Conservation (phyloP, 2,888 invertebrate genomes). For the Caenorhabditis becei region DNA sequence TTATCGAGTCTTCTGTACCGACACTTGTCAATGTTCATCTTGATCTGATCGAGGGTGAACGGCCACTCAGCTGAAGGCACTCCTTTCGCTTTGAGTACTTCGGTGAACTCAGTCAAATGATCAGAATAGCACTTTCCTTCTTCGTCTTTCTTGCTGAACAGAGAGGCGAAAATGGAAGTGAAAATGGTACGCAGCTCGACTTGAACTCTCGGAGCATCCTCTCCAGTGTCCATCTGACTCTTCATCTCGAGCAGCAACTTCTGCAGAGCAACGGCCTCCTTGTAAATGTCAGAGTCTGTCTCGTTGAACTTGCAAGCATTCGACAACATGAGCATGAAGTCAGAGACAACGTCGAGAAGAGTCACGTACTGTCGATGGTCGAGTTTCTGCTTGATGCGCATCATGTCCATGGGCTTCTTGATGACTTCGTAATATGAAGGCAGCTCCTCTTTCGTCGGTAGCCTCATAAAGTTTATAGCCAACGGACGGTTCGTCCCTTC, state of each 20-base stretch:
- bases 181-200: slow-evolving; percentile 93
- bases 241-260: slow-evolving; percentile 93
- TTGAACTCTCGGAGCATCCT: slow-evolving; percentile 62
- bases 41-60: slow-evolving; percentile 93
- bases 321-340: slow-evolving; percentile 89
- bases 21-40: slow-evolving; percentile 91
- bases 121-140: slow-evolving; percentile 97
- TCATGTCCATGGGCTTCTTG: slow-evolving; percentile 96
- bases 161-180: slow-evolving; percentile 91
- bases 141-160: slow-evolving; percentile 96
- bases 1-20: slow-evolving; percentile 93
- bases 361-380: slow-evolving; percentile 62
- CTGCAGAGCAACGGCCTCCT: slow-evolving; percentile 93
- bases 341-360: slow-evolving; percentile 72
- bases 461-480: slow-evolving; percentile 94
- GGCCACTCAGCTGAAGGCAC: slow-evolving; percentile 85
- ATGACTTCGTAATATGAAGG: slow-evolving; percentile 98
- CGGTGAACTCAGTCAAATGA: slow-evolving; percentile 92
- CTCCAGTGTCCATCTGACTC: slow-evolving; percentile 85
- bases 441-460: slow-evolving; percentile 90
- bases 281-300: slow-evolving; percentile 94
- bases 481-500: slow-evolving; percentile 92
- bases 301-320: slow-evolving; percentile 99
- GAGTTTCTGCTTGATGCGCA: slow-evolving; percentile 87
- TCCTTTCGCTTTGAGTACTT: slow-evolving; percentile 86